Conservation (phyloP, 1,140 invertebrate genomes). For the Pachypsylla venusta region DNA sequence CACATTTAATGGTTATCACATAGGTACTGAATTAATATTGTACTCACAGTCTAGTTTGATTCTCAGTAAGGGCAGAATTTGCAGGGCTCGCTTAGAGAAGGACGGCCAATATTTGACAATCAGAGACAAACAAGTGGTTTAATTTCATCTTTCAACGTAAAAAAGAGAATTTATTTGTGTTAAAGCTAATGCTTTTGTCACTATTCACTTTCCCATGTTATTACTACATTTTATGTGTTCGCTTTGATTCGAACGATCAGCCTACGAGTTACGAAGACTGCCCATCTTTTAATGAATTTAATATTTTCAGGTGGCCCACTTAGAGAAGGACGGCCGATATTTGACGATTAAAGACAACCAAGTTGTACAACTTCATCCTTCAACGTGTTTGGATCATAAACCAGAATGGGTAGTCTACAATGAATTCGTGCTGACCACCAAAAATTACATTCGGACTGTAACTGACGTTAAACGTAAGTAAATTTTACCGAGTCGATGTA, state of each 20-base stretch:
- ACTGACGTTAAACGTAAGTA: conserved; percentile 95
- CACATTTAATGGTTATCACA: no score
- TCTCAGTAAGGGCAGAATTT: no score
- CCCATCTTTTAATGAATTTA: neutral
- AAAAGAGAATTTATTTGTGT: no score
- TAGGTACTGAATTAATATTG: no score
- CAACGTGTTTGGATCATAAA: conserved; percentile 96
- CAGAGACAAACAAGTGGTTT: conserved; percentile 98
- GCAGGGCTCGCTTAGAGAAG: conserved; percentile 84
- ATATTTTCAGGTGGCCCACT: conserved; percentile 63
- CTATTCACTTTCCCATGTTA: no score
- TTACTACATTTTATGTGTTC: neutral
- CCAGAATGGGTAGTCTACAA: conserved; percentile 99
- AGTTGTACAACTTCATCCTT: conserved; percentile 95
- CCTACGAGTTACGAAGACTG: neutral
- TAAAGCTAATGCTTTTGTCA: no score
- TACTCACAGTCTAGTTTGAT: no score
- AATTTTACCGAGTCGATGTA: no score
- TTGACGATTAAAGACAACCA: conserved; percentile 99
- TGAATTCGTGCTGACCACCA: conserved; percentile 98
- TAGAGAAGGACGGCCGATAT: conserved; percentile 92
- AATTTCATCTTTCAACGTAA: conserved; percentile 97
- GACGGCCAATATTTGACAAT: conserved; percentile 96
- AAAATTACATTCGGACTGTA: conserved; percentile 98
- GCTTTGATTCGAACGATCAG: neutral